Evolutionary conservation across 1,140 invertebrate genomes (phyloP), one percentile per base, ranked within the genome.

Genomic region (Drosophila guanche): DNA sequence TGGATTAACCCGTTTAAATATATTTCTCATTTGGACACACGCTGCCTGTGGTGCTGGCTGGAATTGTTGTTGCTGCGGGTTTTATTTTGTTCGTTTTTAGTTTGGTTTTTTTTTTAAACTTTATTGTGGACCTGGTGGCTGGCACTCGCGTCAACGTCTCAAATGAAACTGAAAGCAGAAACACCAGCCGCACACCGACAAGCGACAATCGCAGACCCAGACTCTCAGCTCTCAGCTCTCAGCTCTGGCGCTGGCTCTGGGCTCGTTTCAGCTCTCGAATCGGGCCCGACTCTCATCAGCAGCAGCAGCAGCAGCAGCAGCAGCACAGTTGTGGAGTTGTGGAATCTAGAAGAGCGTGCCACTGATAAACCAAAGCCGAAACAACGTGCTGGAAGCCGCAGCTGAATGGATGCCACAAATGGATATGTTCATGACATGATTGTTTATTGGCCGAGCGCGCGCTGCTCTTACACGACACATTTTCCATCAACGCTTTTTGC

Each of bases 81-180:
- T 23, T 41, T 71, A 45, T 61, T 72, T 41, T 63, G 43, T 20
- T 68, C 33, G 20, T 33, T 43, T 68, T 33, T 54, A 22, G 41
- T 55, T 54, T 20, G 16, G 74, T 50, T 50, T 69, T 62, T 60
- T 45, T 51, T 45, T 48, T 54, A 56, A 42, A 54, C 78, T 57
- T 73, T 12, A 10, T 12, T 37, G 33, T 12, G 33, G 33, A 37
- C 33, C 33, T 37, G 33, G 10, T 37, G 33, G 80, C 83, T 89
- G 80, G 83, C 84, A 75, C 43, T 58, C 83, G 84, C 83, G 79
- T 62, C 83, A 69, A 79, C 70, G 83, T 88, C 83, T 88, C 84
- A 88, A 88, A 88, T 88, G 83, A 88, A 88, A 88, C 83, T 88
- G 83, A 88, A 88, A 88, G 83, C 83, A 88, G 60, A 79, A 71